Conservation (phyloP, 2,113 vertebrate species). For the Bambusicola thoracicus region DNA sequence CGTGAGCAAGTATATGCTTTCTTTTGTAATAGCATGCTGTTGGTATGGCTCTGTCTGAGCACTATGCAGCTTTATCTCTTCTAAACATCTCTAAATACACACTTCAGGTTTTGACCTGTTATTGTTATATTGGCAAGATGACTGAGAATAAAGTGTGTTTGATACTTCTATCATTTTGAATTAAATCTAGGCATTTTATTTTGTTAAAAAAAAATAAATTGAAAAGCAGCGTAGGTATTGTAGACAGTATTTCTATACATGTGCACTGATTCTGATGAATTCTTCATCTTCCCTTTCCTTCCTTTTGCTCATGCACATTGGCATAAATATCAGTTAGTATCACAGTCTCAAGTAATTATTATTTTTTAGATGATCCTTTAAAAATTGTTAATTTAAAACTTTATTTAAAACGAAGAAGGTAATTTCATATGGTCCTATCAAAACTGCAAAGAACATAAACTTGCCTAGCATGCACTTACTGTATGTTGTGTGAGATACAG, state of each 20-base stretch:
- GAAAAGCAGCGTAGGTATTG: neutral
- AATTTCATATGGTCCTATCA: neutral
- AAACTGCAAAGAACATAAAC: neutral
- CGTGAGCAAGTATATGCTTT: neutral
- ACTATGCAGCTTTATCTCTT: neutral
- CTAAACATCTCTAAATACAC: neutral
- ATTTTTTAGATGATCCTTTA: too few relatives aligned
- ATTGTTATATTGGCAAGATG: neutral
- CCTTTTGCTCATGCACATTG: neutral
- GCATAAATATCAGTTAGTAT: neutral
- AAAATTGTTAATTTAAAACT: neutral
- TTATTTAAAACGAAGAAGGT: neutral
- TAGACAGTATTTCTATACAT: neutral
- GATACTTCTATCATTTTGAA: neutral
- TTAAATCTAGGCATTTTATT: neutral
- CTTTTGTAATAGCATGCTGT: neutral
- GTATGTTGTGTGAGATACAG: neutral
- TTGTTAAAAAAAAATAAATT: neutral
- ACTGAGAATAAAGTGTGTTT: neutral
- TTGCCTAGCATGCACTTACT: neutral
- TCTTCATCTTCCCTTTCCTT: neutral
- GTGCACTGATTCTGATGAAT: neutral
- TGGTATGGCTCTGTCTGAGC: neutral
- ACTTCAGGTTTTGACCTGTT: neutral
- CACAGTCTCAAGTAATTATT: neutral